These are phyloP conservation scores for Oedothorax gibbosus DNA, from an alignment of 1,140 invertebrate species.

Conservation along the genomic window DNA sequence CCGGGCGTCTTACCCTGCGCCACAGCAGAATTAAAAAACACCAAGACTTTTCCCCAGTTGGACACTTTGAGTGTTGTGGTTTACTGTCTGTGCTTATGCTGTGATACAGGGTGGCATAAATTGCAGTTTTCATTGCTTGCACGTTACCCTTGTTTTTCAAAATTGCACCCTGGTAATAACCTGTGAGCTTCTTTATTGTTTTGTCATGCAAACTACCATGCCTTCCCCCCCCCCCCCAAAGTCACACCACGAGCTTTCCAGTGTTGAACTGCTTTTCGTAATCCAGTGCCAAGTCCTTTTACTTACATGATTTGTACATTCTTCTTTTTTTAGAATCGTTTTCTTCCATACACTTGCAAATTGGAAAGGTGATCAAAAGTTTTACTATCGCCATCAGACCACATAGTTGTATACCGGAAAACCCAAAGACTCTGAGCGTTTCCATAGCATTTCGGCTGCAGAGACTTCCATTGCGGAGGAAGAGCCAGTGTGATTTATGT, in stretches of 20 bases:
- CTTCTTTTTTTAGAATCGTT: background rate
- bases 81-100: background rate
- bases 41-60: constrained; percentile 14
- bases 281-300: background rate
- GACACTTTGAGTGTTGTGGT: constrained; percentile 11
- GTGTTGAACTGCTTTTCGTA: background rate
- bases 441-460: background rate
- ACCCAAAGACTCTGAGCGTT: background rate
- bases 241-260: background rate
- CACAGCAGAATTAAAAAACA: constrained; percentile 11
- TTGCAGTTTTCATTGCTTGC: constrained; percentile 36
- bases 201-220: background rate
- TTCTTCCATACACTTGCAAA: too few relatives aligned
- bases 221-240: background rate
- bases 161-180: constrained; percentile 22
- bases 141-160: background rate
- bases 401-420: constrained; percentile 1
- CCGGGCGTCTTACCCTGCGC: background rate
- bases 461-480: background rate
- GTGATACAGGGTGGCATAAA: constrained; percentile 11
- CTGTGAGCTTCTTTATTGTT: background rate
- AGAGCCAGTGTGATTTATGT: background rate
- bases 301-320: constrained; percentile 6
- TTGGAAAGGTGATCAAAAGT: background rate
- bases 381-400: constrained; percentile 11